Base-by-base conservation (phyloP, 2,113 vertebrate genomes). In the Neodontobutis hainanensis region DNA sequence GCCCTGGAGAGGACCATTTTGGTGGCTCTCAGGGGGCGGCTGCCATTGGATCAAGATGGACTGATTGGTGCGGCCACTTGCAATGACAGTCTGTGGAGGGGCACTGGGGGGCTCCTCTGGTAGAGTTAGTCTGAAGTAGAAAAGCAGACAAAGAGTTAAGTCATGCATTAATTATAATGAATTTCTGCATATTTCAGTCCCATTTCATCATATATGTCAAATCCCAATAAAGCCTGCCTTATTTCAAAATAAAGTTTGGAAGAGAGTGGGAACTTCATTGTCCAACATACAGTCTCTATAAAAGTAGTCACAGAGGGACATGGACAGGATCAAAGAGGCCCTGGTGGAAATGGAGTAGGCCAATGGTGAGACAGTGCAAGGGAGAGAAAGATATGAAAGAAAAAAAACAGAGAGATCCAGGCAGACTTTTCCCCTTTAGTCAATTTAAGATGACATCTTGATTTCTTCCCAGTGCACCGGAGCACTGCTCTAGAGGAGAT, bases 31-130 rank as follows among this genome's bases (percentile, higher is more conserved):
- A 0, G 95, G 95, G 4, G 97, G 97, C 0, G 96, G 95, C 88
- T 99, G 97, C 97, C 97, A 98, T 66, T 98, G 97, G 92, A 99
- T 96, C 95, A 98, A 95, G 88, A 99, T 99, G 84, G 97, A 99
- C 81, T 98, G 97, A 92, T 99, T 99, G 85, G 97, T 99, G 74
- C 96, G 94, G 75, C 97, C 97, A 0, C 95, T 98, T 68, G 97
- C 96, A 0, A 99, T 96, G 83, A 99, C 95, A 0, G 96, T 98
- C 91, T 99, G 96, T 0, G 97, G 97, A 3, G 97, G 95, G 0
- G 96, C 96, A 0, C 95, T 98, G 71, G 97, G 97, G 0, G 97
- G 97, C 84, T 98, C 97, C 72, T 99, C 97, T 0, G 97, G 97
- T 48, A 99, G 94, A 40, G 94, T 95, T 47, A 99, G 89, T 71